Evolutionary conservation across 2,113 vertebrate genomes (phyloP).

Genomic region (Oreocharis arfaki): DNA sequence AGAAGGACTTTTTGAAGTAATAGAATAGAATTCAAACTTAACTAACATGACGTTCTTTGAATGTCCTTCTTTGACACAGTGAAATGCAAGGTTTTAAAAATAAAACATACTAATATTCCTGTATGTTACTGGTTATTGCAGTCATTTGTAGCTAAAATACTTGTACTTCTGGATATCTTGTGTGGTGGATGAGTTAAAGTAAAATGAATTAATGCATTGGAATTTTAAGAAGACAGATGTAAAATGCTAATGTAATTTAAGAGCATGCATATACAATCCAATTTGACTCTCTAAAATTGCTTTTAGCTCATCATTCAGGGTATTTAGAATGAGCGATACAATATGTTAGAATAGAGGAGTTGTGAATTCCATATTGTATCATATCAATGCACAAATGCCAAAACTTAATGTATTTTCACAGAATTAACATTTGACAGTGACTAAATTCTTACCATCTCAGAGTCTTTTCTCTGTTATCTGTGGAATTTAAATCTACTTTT

Average conservation of each 20-base stretch:
- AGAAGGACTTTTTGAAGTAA: background rate
- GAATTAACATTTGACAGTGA: background rate
- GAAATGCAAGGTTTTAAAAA: background rate
- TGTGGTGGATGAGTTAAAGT: background rate
- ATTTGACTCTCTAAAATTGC: background rate
- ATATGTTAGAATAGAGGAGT: background rate
- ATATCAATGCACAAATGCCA: background rate
- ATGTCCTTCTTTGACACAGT: background rate
- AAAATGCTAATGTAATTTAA: background rate
- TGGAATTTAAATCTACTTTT: background rate
- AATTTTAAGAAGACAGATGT: background rate
- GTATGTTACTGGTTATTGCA: background rate
- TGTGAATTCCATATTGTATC: rapidly evolving
- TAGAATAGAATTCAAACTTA: background rate
- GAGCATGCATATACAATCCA: background rate
- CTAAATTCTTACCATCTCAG: background rate
- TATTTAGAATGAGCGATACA: background rate
- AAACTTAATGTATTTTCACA: background rate
- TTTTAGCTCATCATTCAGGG: background rate
- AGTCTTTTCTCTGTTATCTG: background rate
- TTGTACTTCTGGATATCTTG: background rate
- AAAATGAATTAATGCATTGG: background rate
- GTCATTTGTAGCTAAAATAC: background rate
- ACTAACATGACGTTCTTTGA: background rate
- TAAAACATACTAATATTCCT: background rate